Base-by-base conservation (phyloP, 2,113 vertebrate genomes). In the Limanda limanda region DNA sequence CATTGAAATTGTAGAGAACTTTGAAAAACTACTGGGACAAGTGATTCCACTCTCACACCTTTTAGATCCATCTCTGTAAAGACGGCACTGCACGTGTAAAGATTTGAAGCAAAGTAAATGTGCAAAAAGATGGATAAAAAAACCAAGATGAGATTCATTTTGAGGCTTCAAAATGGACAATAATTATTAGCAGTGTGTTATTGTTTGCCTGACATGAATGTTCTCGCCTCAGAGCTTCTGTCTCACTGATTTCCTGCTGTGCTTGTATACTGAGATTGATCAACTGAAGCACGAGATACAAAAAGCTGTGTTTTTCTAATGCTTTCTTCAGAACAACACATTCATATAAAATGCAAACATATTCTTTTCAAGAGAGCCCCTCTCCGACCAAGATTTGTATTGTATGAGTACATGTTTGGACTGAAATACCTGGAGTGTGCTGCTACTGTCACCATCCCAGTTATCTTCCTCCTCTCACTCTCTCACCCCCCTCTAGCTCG, bases 381-480 rank as follows among this genome's bases (percentile, higher is more conserved):
- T 77, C 68, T 64, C 65, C 23, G 31, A 25, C 12, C 17, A 18
- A 24, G 7, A 47, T n/a, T 24, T 42, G 15, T 56, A 1, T 71
- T 75, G n/a, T 69, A 55, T 3, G 74, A 73, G 64, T 56, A 71
- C 47, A 8, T 67, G 23, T 31, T 31, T 31, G 31, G 31, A 31
- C 31, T 31, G 31, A 31, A 31, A 60, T 56, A 71, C 47, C 11
- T 60, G 23, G 17, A 12, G 45, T 66, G 52, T 63, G 21, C 55
- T 58, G n/a, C n/a, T 61, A 12, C 15, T 68, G 13, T 27, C 56
- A 51, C 54, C 58, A 52, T 57, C 37, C 21, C 35, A 40, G 58
- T 57, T 68, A 47, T 85, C 13, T 31, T 35, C 17, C 62, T n/a
- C 20, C 37, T n/a, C 71, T 60, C 47, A 2, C 47, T 48, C 47